Base-by-base conservation (phyloP, 1,140 invertebrate species). In the Harpegnathos saltator region DNA sequence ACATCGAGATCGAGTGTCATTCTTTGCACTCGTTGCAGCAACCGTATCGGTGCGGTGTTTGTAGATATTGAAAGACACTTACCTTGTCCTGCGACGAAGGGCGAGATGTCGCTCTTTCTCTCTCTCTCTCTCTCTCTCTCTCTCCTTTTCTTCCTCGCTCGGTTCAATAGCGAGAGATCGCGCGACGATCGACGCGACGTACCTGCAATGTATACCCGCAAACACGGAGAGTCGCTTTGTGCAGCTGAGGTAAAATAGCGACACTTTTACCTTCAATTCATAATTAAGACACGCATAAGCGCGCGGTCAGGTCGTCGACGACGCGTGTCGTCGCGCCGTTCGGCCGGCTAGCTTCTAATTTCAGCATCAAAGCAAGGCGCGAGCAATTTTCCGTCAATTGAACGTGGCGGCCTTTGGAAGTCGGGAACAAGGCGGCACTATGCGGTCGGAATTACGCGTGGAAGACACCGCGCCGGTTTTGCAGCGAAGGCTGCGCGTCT, bases 361-460 rank as follows among this genome's bases (percentile, higher is more conserved):
- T 91, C 69, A 90, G 90, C 92, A 93, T 93, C 93, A 93, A 93
- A 94, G 92, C 89, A 90, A 90, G 85, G 83, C 85, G 86, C 83
- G 84, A 89, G 85, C 84, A 84, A 90, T 91, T 92, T 93, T 91
- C 89, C 86, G 88, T 90, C 89, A 89, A 90, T 87, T 85, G 88
- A 88, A 91, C 88, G 88, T 80, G 85, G 80, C 85, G 83, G 87
- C 44, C 77, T 91, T 88, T 89, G 80, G 84, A 84, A 88, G 74
- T 48, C 52, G 50, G 17, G 85, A 78, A 92, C 87, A 92, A 86
- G 72, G 81, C 33, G 33, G 11, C 68, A 63, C 84, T 92, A 87
- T 93, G 22, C 68, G 52, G 9, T 72, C 80, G 52, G 89, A 92
- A 78, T 85, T 86, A 86, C 84, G 89, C 91, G 90, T 90, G 78